Conservation (phyloP, 2,113 vertebrate species). For the Theristicus caerulescens region DNA sequence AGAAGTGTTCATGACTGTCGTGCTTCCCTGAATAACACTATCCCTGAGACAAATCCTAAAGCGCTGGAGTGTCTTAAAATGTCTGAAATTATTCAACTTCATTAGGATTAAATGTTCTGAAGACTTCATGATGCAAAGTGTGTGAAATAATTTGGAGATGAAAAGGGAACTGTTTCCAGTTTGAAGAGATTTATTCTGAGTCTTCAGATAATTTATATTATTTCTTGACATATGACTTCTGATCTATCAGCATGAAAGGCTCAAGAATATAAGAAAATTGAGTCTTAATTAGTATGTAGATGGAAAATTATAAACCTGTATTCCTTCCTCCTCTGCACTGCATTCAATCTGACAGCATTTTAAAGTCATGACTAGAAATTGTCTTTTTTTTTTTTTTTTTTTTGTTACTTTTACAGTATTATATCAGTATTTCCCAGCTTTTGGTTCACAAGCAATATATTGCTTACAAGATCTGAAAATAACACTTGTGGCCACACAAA, state of each 20-base stretch:
- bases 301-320: constrained; percentile 4
- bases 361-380: not conserved
- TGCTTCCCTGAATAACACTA: not conserved
- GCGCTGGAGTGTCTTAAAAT: not conserved
- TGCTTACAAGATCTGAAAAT: not conserved
- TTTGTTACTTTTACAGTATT: not conserved
- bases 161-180: constrained; percentile 24
- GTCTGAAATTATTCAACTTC: not conserved
- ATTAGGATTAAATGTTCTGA: constrained; percentile 40
- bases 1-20: not conserved
- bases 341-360: not conserved
- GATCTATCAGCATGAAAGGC: constrained; percentile 13
- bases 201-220: not conserved
- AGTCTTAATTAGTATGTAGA: constrained; percentile 18
- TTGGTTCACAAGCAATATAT: not conserved
- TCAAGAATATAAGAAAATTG: not conserved
- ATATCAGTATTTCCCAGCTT: not conserved
- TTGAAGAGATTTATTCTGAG: constrained; percentile 38
- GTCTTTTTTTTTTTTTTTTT: not conserved
- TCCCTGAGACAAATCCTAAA: constrained; percentile 13
- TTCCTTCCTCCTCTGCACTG: not conserved
- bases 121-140: not conserved
- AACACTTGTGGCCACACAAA: not conserved
- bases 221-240: constrained; percentile 16
- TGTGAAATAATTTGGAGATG: constrained; percentile 24